These are phyloP conservation scores for Strix aluco DNA, from an alignment of 2,113 vertebrate species.

Conservation along the genomic window DNA sequence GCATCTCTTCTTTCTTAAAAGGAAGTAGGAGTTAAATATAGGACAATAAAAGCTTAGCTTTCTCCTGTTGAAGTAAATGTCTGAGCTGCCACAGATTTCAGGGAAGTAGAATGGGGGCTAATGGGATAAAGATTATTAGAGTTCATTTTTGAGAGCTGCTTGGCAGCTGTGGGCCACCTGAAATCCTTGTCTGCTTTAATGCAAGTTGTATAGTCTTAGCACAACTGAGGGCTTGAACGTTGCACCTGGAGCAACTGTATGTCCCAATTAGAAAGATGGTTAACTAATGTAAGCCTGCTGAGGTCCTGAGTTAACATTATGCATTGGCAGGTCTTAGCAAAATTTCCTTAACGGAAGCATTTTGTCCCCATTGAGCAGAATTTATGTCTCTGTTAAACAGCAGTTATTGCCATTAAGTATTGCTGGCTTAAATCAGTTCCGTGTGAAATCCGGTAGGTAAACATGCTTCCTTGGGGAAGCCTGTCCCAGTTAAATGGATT, in stretches of 20 bases:
- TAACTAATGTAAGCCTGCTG: not conserved
- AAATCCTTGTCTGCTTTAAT: not conserved
- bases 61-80: not conserved
- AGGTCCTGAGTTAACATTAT: constrained; percentile 18
- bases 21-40: not conserved
- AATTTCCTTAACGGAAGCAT: constrained; percentile 32
- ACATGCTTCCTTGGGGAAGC: constrained; percentile 44
- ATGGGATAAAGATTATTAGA: not conserved
- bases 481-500: constrained; percentile 57
- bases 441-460: constrained; percentile 36
- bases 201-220: not conserved
- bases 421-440: constrained; percentile 22
- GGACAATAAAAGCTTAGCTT: not conserved
- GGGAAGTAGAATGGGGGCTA: not conserved
- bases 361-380: constrained; percentile 32
- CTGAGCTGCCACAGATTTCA: not conserved
- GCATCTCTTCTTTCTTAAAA: not conserved
- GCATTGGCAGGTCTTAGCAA: constrained; percentile 3
- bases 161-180: not conserved
- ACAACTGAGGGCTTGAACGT: not conserved
- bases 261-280: constrained; percentile 24
- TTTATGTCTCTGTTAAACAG: constrained; percentile 32
- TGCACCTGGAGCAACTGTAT: not conserved
- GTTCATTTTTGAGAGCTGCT: not conserved
- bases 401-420: constrained; percentile 15